Evolutionary conservation across 1,140 invertebrate species (phyloP).

Genomic region (Conopomorpha cramerella): DNA sequence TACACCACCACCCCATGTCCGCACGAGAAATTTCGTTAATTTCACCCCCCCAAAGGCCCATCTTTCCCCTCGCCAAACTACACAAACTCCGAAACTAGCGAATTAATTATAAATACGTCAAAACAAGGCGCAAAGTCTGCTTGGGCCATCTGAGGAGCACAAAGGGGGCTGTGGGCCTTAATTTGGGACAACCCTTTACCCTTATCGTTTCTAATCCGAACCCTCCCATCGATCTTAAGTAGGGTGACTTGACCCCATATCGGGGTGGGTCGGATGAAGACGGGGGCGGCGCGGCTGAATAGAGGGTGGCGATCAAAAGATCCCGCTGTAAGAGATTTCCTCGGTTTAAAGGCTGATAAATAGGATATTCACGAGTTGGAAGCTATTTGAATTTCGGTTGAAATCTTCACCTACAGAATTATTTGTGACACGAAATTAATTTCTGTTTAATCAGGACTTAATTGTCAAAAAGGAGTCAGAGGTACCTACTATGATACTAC

Average conservation of each 20-base stretch:
- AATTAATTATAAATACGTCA: constrained; percentile 59
- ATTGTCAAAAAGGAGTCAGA: no score
- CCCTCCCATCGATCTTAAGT: constrained; percentile 56
- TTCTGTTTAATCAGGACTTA: no score
- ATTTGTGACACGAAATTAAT: no score
- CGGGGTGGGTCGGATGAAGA: constrained; percentile 42
- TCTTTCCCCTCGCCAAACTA: constrained; percentile 39
- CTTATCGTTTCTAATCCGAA: constrained; percentile 38
- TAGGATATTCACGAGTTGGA: no score
- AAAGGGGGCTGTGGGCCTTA: constrained; percentile 45
- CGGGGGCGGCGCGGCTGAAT: constrained; percentile 29
- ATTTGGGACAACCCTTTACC: constrained; percentile 28
- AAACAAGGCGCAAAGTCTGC: constrained; percentile 44
- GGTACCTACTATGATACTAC: no score
- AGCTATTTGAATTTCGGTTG: no score
- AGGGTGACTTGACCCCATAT: constrained; percentile 42
- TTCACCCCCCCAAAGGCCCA: constrained; percentile 27
- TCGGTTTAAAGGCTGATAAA: no score
- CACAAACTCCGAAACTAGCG: constrained; percentile 46
- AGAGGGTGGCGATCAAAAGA: constrained; percentile 17
- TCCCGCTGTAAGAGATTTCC: no score
- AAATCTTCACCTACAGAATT: no score
- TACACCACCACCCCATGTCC: no score
- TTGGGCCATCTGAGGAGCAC: constrained; percentile 43
- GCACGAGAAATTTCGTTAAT: constrained; percentile 26